These are phyloP conservation scores for Pegoplata infirma DNA, from an alignment of 2,888 invertebrate genomes.

Conservation along the genomic window DNA sequence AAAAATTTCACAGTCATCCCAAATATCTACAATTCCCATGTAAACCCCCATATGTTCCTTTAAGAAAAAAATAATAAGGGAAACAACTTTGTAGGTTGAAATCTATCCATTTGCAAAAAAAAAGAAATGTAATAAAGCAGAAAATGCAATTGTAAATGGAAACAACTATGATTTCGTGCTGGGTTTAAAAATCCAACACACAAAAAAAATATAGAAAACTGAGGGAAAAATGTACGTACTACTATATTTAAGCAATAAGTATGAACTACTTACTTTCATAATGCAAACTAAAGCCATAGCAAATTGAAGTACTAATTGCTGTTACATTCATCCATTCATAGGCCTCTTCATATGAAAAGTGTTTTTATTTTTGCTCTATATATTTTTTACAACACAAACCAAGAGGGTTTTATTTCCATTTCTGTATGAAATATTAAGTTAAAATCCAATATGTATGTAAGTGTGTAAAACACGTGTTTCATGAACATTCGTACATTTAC, in stretches of 20 bases:
- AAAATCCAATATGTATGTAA: neutral
- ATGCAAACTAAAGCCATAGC: slow-evolving; percentile 25
- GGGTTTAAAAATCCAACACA: neutral
- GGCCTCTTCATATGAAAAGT: neutral
- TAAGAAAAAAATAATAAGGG: neutral
- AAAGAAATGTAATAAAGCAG: slow-evolving; percentile 58
- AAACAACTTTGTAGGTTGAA: neutral
- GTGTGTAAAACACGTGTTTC: slow-evolving; percentile 51
- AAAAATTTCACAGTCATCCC: no score
- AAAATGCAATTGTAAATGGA: slow-evolving; percentile 57
- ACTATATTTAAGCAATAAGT: no score
- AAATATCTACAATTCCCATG: no score
- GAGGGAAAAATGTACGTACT: neutral
- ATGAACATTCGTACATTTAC: neutral
- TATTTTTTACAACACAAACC: neutral
- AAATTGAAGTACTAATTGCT: slow-evolving; percentile 57
- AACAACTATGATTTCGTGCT: neutral
- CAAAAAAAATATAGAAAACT: neutral
- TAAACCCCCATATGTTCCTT: no score
- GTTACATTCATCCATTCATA: slow-evolving; percentile 48
- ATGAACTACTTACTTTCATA: neutral
- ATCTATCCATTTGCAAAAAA: slow-evolving; percentile 13
- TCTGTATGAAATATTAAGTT: neutral
- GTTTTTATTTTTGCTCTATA: neutral
- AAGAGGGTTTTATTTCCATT: neutral